Percentiles rank a stretch among this genome's conserved stretches.
Evolutionary conservation across 2,797 vertebrate species (phyloP).

Genomic region (Rhinatrema bivittatum): DNA sequence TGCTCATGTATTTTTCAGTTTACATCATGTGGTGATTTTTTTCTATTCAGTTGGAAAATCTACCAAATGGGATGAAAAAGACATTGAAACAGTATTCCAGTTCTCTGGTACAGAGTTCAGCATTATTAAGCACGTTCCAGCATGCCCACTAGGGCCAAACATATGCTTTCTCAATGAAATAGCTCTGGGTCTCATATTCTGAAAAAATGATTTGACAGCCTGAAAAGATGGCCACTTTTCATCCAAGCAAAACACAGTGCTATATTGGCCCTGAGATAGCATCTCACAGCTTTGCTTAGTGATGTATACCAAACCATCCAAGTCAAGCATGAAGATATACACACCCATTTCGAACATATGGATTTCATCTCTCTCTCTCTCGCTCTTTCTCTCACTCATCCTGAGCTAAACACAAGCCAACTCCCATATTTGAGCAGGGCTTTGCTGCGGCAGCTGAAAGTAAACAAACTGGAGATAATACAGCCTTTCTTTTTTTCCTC

Average conservation of each 20-base stretch:
- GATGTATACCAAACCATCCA: constrained; percentile 18
- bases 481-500: constrained; percentile 44
- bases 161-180: constrained; percentile 1
- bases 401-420: constrained; percentile 7
- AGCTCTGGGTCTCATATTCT: constrained; percentile 9
- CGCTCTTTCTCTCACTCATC: constrained; percentile 1
- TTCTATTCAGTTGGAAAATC: constrained; percentile 4
- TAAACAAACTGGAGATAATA: constrained; percentile 38
- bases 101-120: neutral
- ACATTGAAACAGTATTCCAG: constrained; percentile 4
- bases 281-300: constrained; percentile 20
- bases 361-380: constrained; percentile 25
- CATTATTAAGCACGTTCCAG: constrained; percentile 9
- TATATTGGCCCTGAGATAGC: constrained; percentile 19
- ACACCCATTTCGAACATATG: constrained; percentile 9
- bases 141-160: fast-evolving
- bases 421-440: constrained; percentile 13
- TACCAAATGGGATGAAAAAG: neutral
- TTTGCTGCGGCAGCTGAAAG: constrained; percentile 20
- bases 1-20: neutral
- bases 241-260: constrained; percentile 17
- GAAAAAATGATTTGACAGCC: constrained; percentile 14
- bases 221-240: constrained; percentile 12
- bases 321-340: constrained; percentile 14
- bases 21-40: constrained; percentile 12